Evolutionary conservation across 2,113 vertebrate species (phyloP).

Genomic region (Dicrurus megarhynchus): DNA sequence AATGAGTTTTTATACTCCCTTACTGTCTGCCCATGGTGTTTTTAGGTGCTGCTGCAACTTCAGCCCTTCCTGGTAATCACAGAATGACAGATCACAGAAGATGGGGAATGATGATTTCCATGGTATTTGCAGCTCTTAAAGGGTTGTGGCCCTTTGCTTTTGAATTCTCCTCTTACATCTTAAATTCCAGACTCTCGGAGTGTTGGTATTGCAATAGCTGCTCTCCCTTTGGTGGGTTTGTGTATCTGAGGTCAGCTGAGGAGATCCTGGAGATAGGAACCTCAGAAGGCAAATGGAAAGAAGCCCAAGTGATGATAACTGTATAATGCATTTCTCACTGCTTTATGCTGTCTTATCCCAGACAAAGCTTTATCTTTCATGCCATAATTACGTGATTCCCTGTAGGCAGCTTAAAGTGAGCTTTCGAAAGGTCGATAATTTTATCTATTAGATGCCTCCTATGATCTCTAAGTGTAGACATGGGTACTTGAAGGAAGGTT

Average conservation of each 20-base stretch:
- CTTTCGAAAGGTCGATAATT: not conserved
- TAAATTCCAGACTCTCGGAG: not conserved
- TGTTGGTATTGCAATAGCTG: not conserved
- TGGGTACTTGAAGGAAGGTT: not conserved
- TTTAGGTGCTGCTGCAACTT: not conserved
- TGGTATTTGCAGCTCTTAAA: not conserved
- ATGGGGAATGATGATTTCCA: not conserved
- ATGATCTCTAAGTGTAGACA: not conserved
- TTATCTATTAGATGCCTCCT: not conserved
- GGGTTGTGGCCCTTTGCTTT: not conserved
- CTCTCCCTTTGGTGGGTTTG: not conserved
- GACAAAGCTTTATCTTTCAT: slow-evolving; percentile 23
- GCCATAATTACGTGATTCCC: not conserved
- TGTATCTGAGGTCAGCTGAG: not conserved
- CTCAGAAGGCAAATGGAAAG: not conserved
- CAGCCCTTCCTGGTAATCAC: not conserved
- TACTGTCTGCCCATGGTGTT: not conserved
- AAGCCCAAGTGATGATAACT: not conserved
- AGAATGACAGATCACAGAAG: not conserved
- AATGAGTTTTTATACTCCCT: not conserved
- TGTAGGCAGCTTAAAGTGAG: not conserved
- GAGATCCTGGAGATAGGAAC: not conserved
- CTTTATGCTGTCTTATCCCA: not conserved
- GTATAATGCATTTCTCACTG: not conserved
- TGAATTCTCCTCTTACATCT: not conserved